Conservation (phyloP, 2,888 invertebrate species). For the Margaritifera margaritifera region DNA sequence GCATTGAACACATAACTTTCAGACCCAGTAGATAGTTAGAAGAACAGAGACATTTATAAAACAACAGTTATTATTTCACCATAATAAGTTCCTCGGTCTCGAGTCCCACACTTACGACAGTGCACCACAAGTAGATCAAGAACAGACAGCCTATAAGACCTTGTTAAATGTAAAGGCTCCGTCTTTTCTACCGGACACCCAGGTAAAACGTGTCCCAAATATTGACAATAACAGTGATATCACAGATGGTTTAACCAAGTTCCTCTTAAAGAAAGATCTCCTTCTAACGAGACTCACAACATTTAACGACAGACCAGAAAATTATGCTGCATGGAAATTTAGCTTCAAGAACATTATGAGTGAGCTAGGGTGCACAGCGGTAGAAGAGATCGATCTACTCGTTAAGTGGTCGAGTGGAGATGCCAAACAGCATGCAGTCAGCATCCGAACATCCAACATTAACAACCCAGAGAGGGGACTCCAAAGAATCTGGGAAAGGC, state of each 20-base stretch:
- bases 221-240: too few species aligned
- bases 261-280: conserved; percentile 17
- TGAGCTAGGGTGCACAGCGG: conserved; percentile 11
- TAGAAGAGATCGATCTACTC: conserved; percentile 22
- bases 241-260: conserved; percentile 10
- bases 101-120: too few species aligned
- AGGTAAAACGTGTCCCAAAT: too few species aligned
- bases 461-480: conserved; percentile 12
- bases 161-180: too few species aligned
- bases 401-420: conserved; percentile 24
- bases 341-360: conserved; percentile 17
- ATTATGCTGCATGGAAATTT: conserved; percentile 13
- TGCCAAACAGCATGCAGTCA: conserved; percentile 15
- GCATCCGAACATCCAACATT: conserved; percentile 17
- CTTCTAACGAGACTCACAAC: conserved; percentile 12
- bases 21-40: too few species aligned
- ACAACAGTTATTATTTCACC: too few species aligned
- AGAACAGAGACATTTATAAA: too few species aligned
- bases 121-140: too few species aligned
- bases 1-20: too few species aligned
- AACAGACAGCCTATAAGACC: too few species aligned
- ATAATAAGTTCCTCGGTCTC: too few species aligned
- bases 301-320: conserved; percentile 22
- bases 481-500: conserved; percentile 15
- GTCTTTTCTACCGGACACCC: too few species aligned